A percentile compares a stretch with the other conserved stretches of the same genome.
These are phyloP conservation scores for Brenthis ino DNA, from an alignment of 2,888 invertebrate genomes.

Conservation along the genomic window DNA sequence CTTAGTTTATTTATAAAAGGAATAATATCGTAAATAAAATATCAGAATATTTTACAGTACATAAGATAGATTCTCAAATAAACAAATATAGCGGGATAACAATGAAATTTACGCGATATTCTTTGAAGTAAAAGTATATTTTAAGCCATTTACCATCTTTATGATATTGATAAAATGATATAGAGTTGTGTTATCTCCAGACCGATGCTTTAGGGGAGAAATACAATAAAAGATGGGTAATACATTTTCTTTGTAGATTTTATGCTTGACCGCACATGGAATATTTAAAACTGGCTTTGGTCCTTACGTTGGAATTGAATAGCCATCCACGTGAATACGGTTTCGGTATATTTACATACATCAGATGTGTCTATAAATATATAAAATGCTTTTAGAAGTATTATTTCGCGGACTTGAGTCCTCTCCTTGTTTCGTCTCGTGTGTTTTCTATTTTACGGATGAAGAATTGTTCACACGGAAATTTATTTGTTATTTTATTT, in stretches of 20 bases:
- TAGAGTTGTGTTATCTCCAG: constrained; percentile 35
- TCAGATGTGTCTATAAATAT: constrained; percentile 44
- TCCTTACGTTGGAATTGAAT: constrained; percentile 66
- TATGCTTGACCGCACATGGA: constrained; percentile 78
- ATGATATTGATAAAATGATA: constrained; percentile 36
- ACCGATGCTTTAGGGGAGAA: constrained; percentile 63
- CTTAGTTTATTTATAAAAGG: not conserved
- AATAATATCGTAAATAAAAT: not conserved
- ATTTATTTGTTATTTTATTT: too few species aligned
- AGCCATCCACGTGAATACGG: constrained; percentile 66
- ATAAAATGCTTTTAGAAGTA: constrained; percentile 40
- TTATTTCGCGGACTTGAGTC: constrained; percentile 32
- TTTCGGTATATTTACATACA: constrained; percentile 60
- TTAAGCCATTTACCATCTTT: constrained; percentile 34
- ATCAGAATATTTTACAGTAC: constrained; percentile 3
- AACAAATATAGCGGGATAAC: constrained; percentile 14
- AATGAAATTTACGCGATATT: constrained; percentile 28
- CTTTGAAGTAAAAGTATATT: constrained; percentile 27
- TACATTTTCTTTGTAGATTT: constrained; percentile 81
- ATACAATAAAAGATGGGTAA: constrained; percentile 78
- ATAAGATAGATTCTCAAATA: not conserved
- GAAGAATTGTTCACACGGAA: not conserved
- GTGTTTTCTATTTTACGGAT: constrained; percentile 29
- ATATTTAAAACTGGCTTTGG: constrained; percentile 76
- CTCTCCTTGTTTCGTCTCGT: not conserved